A percentile compares a stretch with the other conserved stretches of the same genome.
phyloP scores from a whole-genome alignment of 2,888 invertebrate species.

The Clusia tigrina region DNA sequence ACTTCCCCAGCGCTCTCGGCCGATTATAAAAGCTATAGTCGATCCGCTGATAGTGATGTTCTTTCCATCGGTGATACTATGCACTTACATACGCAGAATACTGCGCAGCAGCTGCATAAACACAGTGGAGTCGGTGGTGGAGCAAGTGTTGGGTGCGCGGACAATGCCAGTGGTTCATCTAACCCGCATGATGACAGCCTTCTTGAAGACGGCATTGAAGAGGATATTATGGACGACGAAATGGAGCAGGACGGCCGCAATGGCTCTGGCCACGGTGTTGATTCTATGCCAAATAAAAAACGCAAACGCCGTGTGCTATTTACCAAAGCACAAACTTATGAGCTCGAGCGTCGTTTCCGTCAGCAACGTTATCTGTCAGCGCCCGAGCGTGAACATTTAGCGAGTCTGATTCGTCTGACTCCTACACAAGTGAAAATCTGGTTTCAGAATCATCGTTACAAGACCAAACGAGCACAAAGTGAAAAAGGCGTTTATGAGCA shows the following conservation, averaged over 20 bases:
- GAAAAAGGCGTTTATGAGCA: conserved; percentile 84
- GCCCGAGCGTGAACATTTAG: conserved; percentile 96
- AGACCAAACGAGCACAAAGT: conserved; percentile 96
- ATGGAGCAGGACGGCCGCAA: conserved; percentile 58
- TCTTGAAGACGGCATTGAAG: conserved; percentile 65
- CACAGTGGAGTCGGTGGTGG: conserved; percentile 34
- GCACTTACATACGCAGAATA: conserved; percentile 33
- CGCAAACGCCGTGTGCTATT: conserved; percentile 96
- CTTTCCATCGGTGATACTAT: conserved; percentile 56
- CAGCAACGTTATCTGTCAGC: conserved; percentile 97
- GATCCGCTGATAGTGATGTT: conserved; percentile 61
- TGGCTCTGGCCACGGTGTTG: conserved; percentile 58
- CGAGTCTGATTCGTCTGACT: conserved; percentile 91
- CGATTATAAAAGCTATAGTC: conserved; percentile 61
- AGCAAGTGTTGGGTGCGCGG: conserved; percentile 7
- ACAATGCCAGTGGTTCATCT: conserved; percentile 47
- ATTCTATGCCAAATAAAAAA: conserved; percentile 76
- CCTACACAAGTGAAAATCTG: conserved; percentile 99
- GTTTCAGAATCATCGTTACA: conserved; percentile 99
- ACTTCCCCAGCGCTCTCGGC: conserved; percentile 60
- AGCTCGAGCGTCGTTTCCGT: conserved; percentile 91
- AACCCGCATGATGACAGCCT: conserved; percentile 62
- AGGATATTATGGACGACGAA: conserved; percentile 69
- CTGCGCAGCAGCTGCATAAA: conserved; percentile 42
- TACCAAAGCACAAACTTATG: conserved; percentile 97